These are phyloP conservation scores for Tetranychus piercei DNA, from an alignment of 2,888 invertebrate genomes.

Conservation along the genomic window DNA sequence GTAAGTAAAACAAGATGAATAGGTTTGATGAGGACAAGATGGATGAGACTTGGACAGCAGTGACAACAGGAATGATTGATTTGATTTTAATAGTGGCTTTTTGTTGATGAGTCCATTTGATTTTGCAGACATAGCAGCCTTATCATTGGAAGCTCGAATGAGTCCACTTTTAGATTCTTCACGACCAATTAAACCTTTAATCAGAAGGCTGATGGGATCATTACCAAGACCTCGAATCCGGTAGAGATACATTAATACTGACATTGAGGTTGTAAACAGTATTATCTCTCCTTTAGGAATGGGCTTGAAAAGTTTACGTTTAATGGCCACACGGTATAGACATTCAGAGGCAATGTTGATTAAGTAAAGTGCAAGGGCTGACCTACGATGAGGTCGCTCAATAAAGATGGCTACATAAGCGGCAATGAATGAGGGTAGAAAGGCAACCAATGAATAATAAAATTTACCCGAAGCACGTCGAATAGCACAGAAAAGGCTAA, in stretches of 20 bases:
- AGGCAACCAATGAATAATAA: slow-evolving; percentile 15
- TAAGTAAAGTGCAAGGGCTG: slow-evolving; percentile 18
- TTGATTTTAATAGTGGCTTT: too few species aligned
- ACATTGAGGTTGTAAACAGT: slow-evolving; percentile 12
- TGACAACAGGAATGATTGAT: background rate
- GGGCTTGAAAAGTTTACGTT: slow-evolving; percentile 25
- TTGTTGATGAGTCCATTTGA: background rate
- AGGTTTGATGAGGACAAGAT: background rate
- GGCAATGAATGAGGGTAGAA: slow-evolving; percentile 33
- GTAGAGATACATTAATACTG: background rate
- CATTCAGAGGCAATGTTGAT: slow-evolving; percentile 17
- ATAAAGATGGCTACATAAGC: slow-evolving; percentile 34
- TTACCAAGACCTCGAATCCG: slow-evolving; percentile 7
- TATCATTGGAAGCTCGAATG: background rate
- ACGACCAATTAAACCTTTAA: slow-evolving; percentile 13
- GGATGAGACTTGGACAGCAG: background rate
- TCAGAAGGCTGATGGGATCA: slow-evolving; percentile 12
- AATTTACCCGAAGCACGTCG: slow-evolving; percentile 13
- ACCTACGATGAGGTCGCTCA: slow-evolving; percentile 13
- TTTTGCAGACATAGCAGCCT: background rate
- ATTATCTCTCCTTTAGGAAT: slow-evolving; percentile 16
- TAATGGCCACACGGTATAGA: slow-evolving; percentile 9
- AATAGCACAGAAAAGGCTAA: slow-evolving; percentile 10
- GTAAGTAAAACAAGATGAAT: background rate
- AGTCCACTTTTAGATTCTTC: background rate